Conservation (phyloP, 2,888 invertebrate species). For the Heliconius charithonia region DNA sequence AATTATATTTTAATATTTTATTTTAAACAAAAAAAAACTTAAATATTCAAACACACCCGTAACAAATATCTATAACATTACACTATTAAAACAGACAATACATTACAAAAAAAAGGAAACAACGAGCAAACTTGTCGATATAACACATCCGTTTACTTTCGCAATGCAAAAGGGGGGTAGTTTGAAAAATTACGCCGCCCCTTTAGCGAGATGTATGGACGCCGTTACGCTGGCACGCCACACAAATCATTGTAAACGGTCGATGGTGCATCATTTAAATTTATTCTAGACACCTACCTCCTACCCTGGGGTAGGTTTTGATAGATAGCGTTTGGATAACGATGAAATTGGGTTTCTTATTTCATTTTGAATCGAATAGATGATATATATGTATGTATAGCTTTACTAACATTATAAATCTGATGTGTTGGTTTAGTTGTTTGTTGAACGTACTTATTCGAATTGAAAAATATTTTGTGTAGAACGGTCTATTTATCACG, state of each 20-base stretch:
- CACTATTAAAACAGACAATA: no score
- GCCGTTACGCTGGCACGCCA: conserved; percentile 58
- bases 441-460: no score
- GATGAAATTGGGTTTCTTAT: conserved; percentile 20
- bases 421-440: no score
- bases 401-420: not conserved
- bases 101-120: not conserved
- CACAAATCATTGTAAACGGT: conserved; percentile 57
- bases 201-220: conserved; percentile 53
- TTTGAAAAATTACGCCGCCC: conserved; percentile 56
- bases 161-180: conserved; percentile 41
- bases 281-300: conserved; percentile 50
- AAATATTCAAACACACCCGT: not conserved
- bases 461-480: no score
- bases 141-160: conserved; percentile 45
- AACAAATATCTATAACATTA: not conserved
- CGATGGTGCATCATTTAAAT: conserved; percentile 55
- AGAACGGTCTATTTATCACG: no score
- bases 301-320: conserved; percentile 27
- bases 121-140: conserved; percentile 33
- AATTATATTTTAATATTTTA: no score
- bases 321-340: conserved; percentile 32
- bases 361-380: conserved; percentile 6
- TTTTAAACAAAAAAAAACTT: no score
- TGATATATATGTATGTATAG: not conserved